Base-by-base conservation (phyloP, 2,113 vertebrate species). In the Hyla sarda region DNA sequence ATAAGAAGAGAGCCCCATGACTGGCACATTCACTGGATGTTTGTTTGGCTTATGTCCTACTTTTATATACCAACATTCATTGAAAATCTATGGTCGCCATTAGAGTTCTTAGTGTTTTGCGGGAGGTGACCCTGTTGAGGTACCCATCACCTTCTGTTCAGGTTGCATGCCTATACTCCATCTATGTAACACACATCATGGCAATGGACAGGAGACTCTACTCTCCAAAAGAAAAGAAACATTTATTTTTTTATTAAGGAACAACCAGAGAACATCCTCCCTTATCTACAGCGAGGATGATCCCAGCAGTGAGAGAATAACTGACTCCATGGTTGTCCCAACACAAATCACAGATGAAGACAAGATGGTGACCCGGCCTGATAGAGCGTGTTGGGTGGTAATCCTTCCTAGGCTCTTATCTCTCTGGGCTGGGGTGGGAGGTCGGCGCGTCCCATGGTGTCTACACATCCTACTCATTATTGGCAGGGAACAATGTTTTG, bases 401-500 rank as follows among this genome's bases (percentile, higher is more conserved):
- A 21, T 67, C 28, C 6, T 67, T 11, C 13, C 17, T 65, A 48
- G 28, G 23, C 25, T 12, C 41, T 82, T 56, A 79, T 48, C 80
- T 47, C 60, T 67, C 37, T 32, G 28, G 80, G 25, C 8, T 67
- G 60, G 30, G 30, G 45, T 62, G 80, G 54, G n/a, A 62, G 60
- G 37, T 67, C 80, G 13, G 37, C 34, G 5, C 13, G 56, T 81
- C 80, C 80, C 45, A 48, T 41, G 67, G 69, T 41, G 82, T 54
- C 48, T 74, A 23, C 30, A 54, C 82, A 41, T 52, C 48, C 47
- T 74, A 14, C 12, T 41, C 48, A 14, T 54, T 23, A 14, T 47
- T 72, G 69, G 82, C 65, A 73, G 82, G 16, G 2, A 23, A 21
- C 16, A 17, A 45, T 75, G 82, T 73, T 83, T 54, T 72, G 82